These are phyloP conservation scores for Otolemur crassicaudatus DNA, from an alignment of 2,797 vertebrate species.

Conservation along the genomic window DNA sequence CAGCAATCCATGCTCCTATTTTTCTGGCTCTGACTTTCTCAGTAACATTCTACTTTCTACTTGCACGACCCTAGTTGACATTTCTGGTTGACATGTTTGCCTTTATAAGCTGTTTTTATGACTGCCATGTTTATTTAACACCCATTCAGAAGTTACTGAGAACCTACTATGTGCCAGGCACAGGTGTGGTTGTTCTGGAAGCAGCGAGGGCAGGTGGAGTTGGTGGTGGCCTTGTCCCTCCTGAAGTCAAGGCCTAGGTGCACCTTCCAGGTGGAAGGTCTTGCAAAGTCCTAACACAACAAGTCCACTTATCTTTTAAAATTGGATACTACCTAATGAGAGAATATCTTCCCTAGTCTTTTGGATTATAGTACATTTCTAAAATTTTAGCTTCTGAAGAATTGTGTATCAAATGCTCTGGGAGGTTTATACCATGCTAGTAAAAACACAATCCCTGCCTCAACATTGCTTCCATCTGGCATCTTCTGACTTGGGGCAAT, in stretches of 20 bases:
- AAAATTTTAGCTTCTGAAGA: background rate
- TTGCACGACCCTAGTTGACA: background rate
- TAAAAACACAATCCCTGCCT: background rate
- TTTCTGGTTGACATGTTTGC: background rate
- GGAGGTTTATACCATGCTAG: background rate
- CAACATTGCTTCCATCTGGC: background rate
- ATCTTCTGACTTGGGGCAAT: background rate
- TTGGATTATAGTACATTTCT: conserved; percentile 29
- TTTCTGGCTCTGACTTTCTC: background rate
- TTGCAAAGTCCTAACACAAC: background rate
- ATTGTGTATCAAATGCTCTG: background rate
- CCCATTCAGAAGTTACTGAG: background rate
- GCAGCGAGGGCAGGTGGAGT: background rate
- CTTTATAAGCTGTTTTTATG: background rate
- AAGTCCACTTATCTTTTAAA: background rate
- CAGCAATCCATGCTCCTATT: background rate
- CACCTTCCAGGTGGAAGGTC: background rate
- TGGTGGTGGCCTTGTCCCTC: no score
- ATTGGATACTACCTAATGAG: background rate
- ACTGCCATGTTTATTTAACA: background rate
- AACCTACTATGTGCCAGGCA: background rate
- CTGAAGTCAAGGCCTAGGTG: background rate
- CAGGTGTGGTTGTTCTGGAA: background rate
- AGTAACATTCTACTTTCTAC: background rate
- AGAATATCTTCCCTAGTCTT: background rate